Evolutionary conservation across 2,797 vertebrate species (phyloP).

Genomic region (Macropus fuliginosus): DNA sequence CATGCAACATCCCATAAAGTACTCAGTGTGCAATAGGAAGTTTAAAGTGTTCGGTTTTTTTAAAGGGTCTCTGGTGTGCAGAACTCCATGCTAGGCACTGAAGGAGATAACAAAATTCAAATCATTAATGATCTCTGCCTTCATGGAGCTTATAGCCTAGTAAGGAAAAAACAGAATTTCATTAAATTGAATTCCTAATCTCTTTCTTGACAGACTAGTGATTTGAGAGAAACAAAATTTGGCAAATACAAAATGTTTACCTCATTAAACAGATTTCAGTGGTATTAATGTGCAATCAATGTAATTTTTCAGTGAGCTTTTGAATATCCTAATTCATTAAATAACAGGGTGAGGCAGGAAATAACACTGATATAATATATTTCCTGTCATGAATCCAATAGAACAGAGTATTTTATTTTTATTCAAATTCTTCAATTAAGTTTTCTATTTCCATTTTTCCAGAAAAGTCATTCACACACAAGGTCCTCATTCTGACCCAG

Average conservation of each 20-base stretch:
- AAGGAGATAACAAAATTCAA: background rate
- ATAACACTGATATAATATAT: conserved; percentile 33
- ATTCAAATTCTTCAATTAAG: conserved; percentile 41
- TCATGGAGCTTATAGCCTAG: background rate
- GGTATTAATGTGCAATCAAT: conserved; percentile 62
- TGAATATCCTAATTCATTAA: conserved; percentile 48
- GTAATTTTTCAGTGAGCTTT: conserved; percentile 61
- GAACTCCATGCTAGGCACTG: background rate
- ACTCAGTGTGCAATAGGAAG: background rate
- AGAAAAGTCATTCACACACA: conserved; percentile 25
- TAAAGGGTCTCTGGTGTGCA: background rate
- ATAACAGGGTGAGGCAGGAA: conserved; percentile 43
- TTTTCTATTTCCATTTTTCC: conserved; percentile 14
- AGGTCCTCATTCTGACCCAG: conserved; percentile 38
- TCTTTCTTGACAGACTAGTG: conserved; percentile 44
- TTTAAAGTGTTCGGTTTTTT: background rate
- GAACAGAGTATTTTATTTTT: conserved; percentile 45
- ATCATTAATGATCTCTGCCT: background rate
- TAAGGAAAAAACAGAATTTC: background rate
- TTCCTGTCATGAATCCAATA: conserved; percentile 29
- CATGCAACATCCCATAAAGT: background rate
- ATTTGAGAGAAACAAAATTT: conserved; percentile 59
- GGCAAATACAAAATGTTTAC: conserved; percentile 58
- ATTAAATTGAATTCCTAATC: background rate
- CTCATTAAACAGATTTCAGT: conserved; percentile 62